Base-by-base conservation (phyloP, 2,113 vertebrate species). In the Triplophysa siluroides region DNA sequence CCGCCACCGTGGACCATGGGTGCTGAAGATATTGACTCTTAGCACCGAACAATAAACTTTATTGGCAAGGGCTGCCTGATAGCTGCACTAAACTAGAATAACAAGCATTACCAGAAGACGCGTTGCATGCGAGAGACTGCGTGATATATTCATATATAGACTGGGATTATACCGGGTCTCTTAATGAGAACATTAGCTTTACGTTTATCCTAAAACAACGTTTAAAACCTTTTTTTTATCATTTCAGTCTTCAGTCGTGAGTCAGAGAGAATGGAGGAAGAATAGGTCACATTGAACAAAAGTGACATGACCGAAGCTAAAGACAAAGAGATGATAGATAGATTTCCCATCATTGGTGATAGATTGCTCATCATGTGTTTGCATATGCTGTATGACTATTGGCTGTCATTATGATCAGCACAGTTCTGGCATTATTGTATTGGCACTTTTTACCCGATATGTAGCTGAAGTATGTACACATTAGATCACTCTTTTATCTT, bases 11-110 rank as follows among this genome's bases (percentile, higher is more conserved):
- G 93, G 95, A 95, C 91, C 50, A 95, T 95, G 95, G 95, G 93
- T 95, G 94, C 94, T 94, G 92, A 92, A 94, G 94, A 95, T 98
- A 99, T 98, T 96, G 97, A 99, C 96, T 98, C 95, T 96, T 94
- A 92, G 95, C 94, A 94, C 92, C 94, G 90, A 94, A 98, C 97
- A 96, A 98, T 96, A 98, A 98, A 98, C 96, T 98, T 97, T 97
- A 98, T 98, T 97, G 96, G 97, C 96, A 98, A 96, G 93, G 94
- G 94, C 94, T 94, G 95, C 95, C 95, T 96, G 96, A 96, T 96
- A 92, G 95, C 87, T 92, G 92, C 89, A 96, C 96, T 97, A 95
- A 93, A 94, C 90, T 93, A 95, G 95, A 98, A 98, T 98, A 98
- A 97, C 96, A 96, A 98, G 95, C 95, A 96, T 96, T 92, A 94